Evolutionary conservation across 2,888 invertebrate species (phyloP).

Genomic region (Orthonychiurus folsomi): DNA sequence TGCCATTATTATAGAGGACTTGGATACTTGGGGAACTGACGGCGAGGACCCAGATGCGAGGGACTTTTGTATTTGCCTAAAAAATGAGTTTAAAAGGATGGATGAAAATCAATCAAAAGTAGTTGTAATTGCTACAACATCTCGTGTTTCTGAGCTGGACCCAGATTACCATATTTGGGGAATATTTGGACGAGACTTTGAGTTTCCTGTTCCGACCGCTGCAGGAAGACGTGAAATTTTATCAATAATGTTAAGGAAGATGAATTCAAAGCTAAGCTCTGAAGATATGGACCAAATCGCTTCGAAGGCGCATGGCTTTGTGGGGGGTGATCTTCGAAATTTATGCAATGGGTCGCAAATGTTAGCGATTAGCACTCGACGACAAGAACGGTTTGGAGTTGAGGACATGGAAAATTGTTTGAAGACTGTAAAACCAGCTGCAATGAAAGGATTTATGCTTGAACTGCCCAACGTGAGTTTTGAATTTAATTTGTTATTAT

Average conservation of each 20-base stretch:
- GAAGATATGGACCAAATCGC: constrained; percentile 57
- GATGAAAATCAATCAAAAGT: constrained; percentile 44
- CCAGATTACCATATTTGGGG: constrained; percentile 67
- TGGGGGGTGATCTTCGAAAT: constrained; percentile 75
- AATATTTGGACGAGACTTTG: constrained; percentile 67
- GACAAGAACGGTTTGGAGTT: constrained; percentile 40
- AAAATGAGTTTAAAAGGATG: constrained; percentile 20
- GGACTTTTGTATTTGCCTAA: constrained; percentile 20
- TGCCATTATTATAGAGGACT: constrained; percentile 73
- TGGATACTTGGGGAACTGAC: constrained; percentile 70
- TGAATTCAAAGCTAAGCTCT: constrained; percentile 48
- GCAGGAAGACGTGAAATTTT: constrained; percentile 60
- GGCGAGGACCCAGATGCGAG: constrained; percentile 49
- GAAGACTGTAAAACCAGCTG: constrained; percentile 69
- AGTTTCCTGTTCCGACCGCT: constrained; percentile 65
- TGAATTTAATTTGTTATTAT: constrained; percentile 13
- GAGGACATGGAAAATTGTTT: constrained; percentile 58
- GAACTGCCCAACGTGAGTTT: constrained; percentile 71
- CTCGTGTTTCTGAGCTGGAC: constrained; percentile 66
- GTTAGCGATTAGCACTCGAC: constrained; percentile 41
- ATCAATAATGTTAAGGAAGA: constrained; percentile 52
- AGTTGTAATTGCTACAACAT: constrained; percentile 68
- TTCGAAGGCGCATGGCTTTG: constrained; percentile 74
- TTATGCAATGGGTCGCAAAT: constrained; percentile 60
- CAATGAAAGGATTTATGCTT: constrained; percentile 79